These are phyloP conservation scores for Atherinomorus stipes DNA, from an alignment of 2,113 vertebrate species.

Conservation along the genomic window DNA sequence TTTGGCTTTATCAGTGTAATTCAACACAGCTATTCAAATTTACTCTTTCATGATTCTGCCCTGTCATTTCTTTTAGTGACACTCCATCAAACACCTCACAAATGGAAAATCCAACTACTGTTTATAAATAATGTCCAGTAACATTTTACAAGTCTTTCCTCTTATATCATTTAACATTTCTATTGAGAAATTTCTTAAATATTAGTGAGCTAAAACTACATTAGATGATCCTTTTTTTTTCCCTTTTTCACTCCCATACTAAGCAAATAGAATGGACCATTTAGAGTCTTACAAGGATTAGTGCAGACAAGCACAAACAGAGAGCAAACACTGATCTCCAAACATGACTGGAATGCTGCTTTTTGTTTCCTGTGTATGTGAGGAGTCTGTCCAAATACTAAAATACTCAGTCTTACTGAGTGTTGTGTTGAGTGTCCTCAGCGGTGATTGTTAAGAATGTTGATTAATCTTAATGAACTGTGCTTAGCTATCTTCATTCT, in stretches of 20 bases:
- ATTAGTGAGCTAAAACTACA: no score
- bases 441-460: neutral
- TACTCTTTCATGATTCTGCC: slow-evolving; percentile 34
- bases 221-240: no score
- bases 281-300: no score
- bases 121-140: neutral
- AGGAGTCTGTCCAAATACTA: neutral
- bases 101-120: neutral
- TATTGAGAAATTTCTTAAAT: no score
- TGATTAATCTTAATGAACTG: neutral
- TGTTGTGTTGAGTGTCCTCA: neutral
- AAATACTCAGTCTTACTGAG: neutral
- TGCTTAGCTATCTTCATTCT: neutral
- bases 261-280: no score
- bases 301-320: no score
- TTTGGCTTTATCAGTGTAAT: slow-evolving; percentile 49
- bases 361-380: neutral
- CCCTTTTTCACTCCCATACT: no score
- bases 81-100: neutral
- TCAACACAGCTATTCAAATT: slow-evolving; percentile 36
- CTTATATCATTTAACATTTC: no score
- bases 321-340: no score
- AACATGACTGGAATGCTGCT: neutral
- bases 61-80: slow-evolving; percentile 17
- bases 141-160: no score